phyloP scores from a whole-genome alignment of 2,888 invertebrate genomes.

The Scaptomyza cyrtandrae region DNA sequence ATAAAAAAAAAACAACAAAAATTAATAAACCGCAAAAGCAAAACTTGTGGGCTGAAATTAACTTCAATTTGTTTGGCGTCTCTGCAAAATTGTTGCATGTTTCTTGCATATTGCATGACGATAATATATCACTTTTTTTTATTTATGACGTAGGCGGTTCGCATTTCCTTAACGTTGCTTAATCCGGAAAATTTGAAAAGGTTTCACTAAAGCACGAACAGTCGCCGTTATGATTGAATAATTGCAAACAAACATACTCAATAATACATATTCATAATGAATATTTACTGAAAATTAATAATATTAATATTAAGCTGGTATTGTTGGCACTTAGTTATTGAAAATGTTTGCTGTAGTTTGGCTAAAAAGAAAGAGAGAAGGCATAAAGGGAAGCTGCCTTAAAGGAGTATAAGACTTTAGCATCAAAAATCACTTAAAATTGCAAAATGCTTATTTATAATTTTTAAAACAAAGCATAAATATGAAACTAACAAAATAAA shows the following conservation, averaged over 20 bases:
- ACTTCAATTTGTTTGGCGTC: slow-evolving; percentile 43
- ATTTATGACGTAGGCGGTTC: slow-evolving; percentile 61
- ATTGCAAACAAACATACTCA: slow-evolving; percentile 21
- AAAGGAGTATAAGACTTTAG: background rate
- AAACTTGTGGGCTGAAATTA: slow-evolving; percentile 31
- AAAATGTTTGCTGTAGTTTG: background rate
- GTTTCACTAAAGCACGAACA: slow-evolving; percentile 40
- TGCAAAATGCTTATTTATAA: too few relatives aligned
- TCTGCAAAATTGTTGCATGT: slow-evolving; percentile 28
- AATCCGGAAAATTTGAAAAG: slow-evolving; percentile 57
- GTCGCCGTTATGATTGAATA: slow-evolving; percentile 52
- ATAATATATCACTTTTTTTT: slow-evolving; percentile 43
- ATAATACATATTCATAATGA: slow-evolving; percentile 24
- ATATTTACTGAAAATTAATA: slow-evolving; percentile 9
- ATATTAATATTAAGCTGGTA: slow-evolving; percentile 2
- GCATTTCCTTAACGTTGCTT: slow-evolving; percentile 60
- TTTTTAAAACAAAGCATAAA: background rate
- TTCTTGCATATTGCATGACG: slow-evolving; percentile 53
- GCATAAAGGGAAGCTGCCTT: background rate
- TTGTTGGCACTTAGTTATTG: background rate
- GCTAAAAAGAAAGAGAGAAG: background rate
- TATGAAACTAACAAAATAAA: background rate
- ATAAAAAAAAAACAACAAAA: background rate
- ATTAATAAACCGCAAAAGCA: background rate
- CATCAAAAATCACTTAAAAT: background rate